These are phyloP conservation scores for Salvator merianae DNA, from an alignment of 2,113 vertebrate species.

Conservation along the genomic window DNA sequence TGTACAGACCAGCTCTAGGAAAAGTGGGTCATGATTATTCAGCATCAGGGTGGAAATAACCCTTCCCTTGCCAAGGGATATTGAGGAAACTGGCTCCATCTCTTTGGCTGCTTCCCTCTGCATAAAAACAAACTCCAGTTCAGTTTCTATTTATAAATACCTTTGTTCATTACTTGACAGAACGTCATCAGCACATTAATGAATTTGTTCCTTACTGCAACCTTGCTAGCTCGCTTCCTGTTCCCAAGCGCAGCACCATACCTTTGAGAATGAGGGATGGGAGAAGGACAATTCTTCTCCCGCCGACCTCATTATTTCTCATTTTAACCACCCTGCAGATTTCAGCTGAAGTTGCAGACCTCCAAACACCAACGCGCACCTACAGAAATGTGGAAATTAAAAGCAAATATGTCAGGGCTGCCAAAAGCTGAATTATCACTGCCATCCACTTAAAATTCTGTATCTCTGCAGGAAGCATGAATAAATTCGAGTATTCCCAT, in stretches of 20 bases:
- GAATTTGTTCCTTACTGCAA: background rate
- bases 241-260: background rate
- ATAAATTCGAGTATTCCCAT: background rate
- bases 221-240: background rate
- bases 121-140: background rate
- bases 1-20: background rate
- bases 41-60: background rate
- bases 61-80: background rate
- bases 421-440: conserved; percentile 31
- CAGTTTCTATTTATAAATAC: conserved; percentile 9
- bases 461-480: conserved; percentile 2
- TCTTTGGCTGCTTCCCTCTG: background rate
- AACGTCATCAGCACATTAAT: background rate
- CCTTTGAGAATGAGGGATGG: background rate
- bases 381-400: background rate
- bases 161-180: background rate
- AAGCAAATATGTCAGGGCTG: background rate
- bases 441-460: background rate
- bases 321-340: background rate
- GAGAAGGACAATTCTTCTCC: background rate
- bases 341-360: background rate
- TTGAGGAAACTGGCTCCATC: background rate
- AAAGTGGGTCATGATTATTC: background rate
- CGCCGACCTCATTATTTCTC: background rate
- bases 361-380: background rate